Evolutionary conservation across 2,888 invertebrate species (phyloP), one percentile per base, ranked within the genome.

Genomic region (Thera britannica): DNA sequence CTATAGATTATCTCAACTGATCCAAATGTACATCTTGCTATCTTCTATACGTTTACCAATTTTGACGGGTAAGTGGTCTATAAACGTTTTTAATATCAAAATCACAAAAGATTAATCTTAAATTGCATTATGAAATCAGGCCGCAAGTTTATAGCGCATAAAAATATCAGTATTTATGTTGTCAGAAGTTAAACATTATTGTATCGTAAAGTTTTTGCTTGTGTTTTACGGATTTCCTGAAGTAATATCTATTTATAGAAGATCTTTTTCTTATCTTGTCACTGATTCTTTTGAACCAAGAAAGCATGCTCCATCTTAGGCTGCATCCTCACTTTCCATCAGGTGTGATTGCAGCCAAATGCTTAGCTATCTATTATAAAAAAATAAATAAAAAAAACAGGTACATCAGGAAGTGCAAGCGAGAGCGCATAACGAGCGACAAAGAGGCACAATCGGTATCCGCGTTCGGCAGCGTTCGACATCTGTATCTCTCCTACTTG

Each of bases 101-200:
- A 12, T 7, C 49, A 49, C 12, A 49, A 49, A 12, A 49, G 49
- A 49, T 49, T 49, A 12, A 12, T n/a, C 12, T 12, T 49, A 12
- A 38, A 55, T 72, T 70, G 68, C 64, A 70, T 73, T 66, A 71
- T 58, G 63, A 62, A 70, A 71, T 71, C 67, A 67, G 61, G 66
- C 71, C 71, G 38, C 67, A 65, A 71, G 69, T 85, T 84, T 83
- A 85, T 73, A 70, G 75, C 71, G 68, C 75, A 76, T 84, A 81
- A 85, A 76, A 82, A 80, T 36, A 36, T 55, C 55, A 55, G 36
- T 81, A 83, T 80, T 77, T 83, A 82, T 82, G 74, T 70, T 60
- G 68, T 36, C 63, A 46, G 54, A 58, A 81, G 83, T 83, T 82
- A 82, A 81, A 83, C 79, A 80, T 83, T 82, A 84, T 82, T 80